phyloP scores from a whole-genome alignment of 2,797 vertebrate genomes.

The Notamacropus eugenii region DNA sequence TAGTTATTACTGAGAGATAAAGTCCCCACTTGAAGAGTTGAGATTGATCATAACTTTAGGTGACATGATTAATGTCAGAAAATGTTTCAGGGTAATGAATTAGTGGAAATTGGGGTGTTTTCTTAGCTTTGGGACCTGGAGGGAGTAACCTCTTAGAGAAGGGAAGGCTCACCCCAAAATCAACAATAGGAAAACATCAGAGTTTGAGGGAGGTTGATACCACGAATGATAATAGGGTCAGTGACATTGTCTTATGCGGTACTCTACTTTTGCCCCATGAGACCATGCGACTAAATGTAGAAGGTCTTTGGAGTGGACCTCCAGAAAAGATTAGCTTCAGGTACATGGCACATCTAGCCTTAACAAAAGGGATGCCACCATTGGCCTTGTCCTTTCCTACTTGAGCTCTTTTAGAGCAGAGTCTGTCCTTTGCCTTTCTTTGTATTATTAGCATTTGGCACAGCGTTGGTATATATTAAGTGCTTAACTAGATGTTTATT shows the following conservation, averaged over 20 bases:
- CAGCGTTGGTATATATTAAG: neutral
- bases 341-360: neutral
- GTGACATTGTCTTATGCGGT: neutral
- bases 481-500: neutral
- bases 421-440: neutral
- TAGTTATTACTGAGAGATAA: neutral
- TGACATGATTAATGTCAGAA: neutral
- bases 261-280: neutral
- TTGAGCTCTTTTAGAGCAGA: neutral
- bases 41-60: neutral
- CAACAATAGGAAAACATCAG: neutral
- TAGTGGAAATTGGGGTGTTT: neutral
- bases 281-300: neutral
- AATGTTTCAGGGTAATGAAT: neutral
- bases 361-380: neutral
- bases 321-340: neutral
- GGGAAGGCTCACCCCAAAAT: neutral
- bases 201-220: neutral
- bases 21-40: neutral
- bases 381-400: neutral
- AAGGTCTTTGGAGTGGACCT: neutral
- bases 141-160: neutral
- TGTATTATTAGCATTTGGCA: neutral
- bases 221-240: neutral
- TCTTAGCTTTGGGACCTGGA: neutral